Evolutionary conservation across 2,888 invertebrate species (phyloP).

Genomic region (Andrena fulva): DNA sequence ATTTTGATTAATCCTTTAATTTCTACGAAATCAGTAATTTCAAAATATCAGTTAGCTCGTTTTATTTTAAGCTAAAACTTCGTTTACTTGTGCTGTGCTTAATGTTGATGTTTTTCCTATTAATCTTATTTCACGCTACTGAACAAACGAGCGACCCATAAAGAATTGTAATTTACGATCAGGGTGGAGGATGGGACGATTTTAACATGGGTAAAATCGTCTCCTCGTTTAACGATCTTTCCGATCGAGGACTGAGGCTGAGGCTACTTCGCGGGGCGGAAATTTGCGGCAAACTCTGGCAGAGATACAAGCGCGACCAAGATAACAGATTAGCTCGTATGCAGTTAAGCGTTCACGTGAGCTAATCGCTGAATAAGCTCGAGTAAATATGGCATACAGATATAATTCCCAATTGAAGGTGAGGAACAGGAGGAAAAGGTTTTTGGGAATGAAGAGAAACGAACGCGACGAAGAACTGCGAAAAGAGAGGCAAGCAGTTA

Average conservation of each 20-base stretch:
- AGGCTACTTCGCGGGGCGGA: conserved; percentile 43
- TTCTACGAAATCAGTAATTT: too few relatives aligned
- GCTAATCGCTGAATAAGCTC: neutral
- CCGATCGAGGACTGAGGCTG: conserved; percentile 24
- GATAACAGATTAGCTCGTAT: conserved; percentile 39
- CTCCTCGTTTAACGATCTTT: conserved; percentile 39
- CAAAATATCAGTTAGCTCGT: too few relatives aligned
- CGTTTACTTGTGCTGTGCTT: too few relatives aligned
- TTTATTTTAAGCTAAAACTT: too few relatives aligned
- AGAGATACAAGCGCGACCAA: conserved; percentile 42
- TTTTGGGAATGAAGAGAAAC: neutral
- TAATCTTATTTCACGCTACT: too few relatives aligned
- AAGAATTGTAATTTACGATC: neutral
- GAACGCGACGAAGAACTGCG: neutral
- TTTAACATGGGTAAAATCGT: conserved; percentile 52
- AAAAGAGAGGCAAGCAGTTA: neutral
- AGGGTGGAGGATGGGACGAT: conserved; percentile 54
- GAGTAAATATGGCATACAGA: neutral
- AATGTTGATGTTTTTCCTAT: too few relatives aligned
- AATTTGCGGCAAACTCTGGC: conserved; percentile 49
- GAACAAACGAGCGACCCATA: too few relatives aligned
- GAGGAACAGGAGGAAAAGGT: conserved; percentile 29
- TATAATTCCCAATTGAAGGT: neutral
- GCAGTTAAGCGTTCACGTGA: conserved; percentile 37
- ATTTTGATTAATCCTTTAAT: too few relatives aligned